Evolutionary conservation across 2,888 invertebrate species (phyloP), one percentile per base, ranked within the genome.

Genomic region (Campoletis raptor): DNA sequence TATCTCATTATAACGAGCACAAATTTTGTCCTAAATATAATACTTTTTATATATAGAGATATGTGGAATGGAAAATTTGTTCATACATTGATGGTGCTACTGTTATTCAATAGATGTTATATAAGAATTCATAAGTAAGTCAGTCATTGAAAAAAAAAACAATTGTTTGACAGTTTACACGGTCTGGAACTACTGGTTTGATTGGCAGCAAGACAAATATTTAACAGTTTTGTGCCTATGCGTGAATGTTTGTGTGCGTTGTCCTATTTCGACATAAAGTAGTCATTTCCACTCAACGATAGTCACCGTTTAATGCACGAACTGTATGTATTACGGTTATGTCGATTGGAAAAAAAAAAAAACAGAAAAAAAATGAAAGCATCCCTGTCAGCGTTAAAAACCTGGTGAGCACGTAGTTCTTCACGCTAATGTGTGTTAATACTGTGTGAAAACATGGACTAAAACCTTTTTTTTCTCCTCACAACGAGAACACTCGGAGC

Each of bases 401-500:
- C 76, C 72, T 72, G 80, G 45, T 80, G 72, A 81, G 42, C 80
- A 61, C 76, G 79, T 76, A 66, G 52, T 61, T 81, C 77, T 64
- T 81, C 57, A 37, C 77, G 86, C 76, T 81, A 80, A 83, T 81
- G 83, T 83, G 52, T 81, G 83, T 83, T 86, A 83, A 86, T 73
- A 72, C 80, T 66, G 67, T 67, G 85, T 73, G 80, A 83, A 86
- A 80, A 86, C 86, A 81, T 72, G 66, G 77, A 86, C 86, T 79
- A 72, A 86, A 83, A 61, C 69, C 61, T 48, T 84, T 69, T 52
- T 81, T 21, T 52, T 72, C n/a, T 24, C 21, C 48, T 73, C 36
- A 36, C 54, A 69, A 70, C 66, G 66, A 21, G 24, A 73, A 52
- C 24, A 3, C 73, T 52, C 52, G 15, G 45, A 66, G 30, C 24